Evolutionary conservation across 2,113 vertebrate species (phyloP), one percentile per base, ranked within the genome.

Genomic region (Junco hyemalis): DNA sequence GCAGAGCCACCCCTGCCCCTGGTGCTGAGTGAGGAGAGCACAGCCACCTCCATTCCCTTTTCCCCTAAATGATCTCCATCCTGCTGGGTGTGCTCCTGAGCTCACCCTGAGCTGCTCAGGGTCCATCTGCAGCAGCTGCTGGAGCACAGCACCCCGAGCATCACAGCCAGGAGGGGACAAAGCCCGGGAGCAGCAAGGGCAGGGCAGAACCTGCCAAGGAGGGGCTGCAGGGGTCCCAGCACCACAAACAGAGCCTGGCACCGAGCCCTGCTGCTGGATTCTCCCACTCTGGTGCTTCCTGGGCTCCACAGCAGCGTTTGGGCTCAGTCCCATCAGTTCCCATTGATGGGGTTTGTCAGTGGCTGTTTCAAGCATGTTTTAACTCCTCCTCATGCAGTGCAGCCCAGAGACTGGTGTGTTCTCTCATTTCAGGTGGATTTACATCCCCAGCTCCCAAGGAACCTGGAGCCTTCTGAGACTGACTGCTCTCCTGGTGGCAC

Each of bases 131-230:
- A 44, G 61, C 74, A 78, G 47, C 7, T 61, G 82, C 47, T 33
- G 6, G 11, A 8, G 3, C 56, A 9, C 53, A 18, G 18, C 51
- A 13, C 21, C 29, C 1, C 3, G 5, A 8, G 0, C 11, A 1
- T 7, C 65, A 4, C 36, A 3, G 5, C 3, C 31, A 0, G 28
- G 56, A 38, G 26, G 47, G 14, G 48, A 50, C 17, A 1, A 28
- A 11, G 2, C 12, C 3, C 18, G 19, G 53, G 53, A 20, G 31
- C 24, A 15, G 56, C 19, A 7, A 35, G 11, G 14, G 16, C 5
- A 15, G 20, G 59, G 33, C 50, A 77, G 35, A 35, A 1, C 0
- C 0, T 2, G 0, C 16, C 57, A 1, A 6, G 6, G 2, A 42
- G 69, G 10, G 2, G 45, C 51, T 51, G 53, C 57, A 56, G 63